Base-by-base conservation (phyloP, 2,113 vertebrate species). In the Erythrocercus mccallii region DNA sequence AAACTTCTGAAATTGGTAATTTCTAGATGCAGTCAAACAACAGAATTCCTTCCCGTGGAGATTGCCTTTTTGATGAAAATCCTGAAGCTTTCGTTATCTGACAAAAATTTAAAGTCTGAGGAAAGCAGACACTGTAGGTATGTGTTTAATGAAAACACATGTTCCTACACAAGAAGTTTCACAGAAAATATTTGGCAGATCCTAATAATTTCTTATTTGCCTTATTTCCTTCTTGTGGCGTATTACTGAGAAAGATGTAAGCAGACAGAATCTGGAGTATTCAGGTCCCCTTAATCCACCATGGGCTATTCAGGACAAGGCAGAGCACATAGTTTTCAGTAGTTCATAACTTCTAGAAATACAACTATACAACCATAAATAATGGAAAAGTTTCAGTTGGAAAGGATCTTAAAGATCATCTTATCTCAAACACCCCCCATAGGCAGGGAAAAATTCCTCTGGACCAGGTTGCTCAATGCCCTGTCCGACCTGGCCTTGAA, bases 61-160 rank as follows among this genome's bases (percentile, higher is more conserved):
- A 94, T 35, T 81, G 24, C 5, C 12, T 72, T 95, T 91, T 81
- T 38, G 65, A 80, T 69, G 57, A 91, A 95, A 91, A 77, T 61
- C 40, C 44, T 54, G 25, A 76, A 33, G 31, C 10, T 87, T 87
- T 74, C 0, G 0, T 64, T 92, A 57, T 81, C 65, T 92, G 73
- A 72, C 1, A 11, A 79, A 89, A 94, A 47, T 24, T n/a, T 61
- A 48, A 91, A 76, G 8, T 72, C 79, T 90, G 54, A 65, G 57
- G 12, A 45, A 7, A 69, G 20, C 48, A 95, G 60, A 53, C 15
- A 15, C 4, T 33, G 12, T 53, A 76, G n/a, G 6, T 15, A 79
- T 23, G 9, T 40, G 8, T 54, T 88, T 54, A 72, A 86, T 35
- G 50, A 47, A 95, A 95, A 57, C 21, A 44, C 14, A 38, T 50